Percentiles rank a stretch among this genome's conserved stretches.
Conservation (phyloP, 1,140 invertebrate species). For the Teleogryllus occipitalis region DNA sequence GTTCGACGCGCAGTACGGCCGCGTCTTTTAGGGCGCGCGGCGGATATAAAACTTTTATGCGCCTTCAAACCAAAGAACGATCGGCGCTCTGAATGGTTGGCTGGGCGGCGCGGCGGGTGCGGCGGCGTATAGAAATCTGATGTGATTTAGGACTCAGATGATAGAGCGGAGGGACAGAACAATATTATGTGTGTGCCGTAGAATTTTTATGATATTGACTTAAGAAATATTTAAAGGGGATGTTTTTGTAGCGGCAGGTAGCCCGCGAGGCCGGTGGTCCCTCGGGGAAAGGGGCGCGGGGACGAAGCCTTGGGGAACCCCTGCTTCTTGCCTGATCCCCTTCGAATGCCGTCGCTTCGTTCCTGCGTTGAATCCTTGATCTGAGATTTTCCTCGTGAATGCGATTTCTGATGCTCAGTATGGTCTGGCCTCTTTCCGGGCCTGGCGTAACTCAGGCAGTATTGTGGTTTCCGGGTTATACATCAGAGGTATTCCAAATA, state of each 20-base stretch:
- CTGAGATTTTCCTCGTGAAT: no score
- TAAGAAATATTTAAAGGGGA: constrained; percentile 6
- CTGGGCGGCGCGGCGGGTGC: no score
- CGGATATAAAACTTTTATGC: constrained; percentile 1
- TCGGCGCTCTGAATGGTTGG: neutral
- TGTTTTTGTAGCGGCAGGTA: neutral
- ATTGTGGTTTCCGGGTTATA: no score
- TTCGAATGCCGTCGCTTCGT: no score
- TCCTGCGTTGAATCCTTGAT: no score
- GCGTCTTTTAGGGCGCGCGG: neutral
- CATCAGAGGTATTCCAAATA: no score
- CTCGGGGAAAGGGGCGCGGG: neutral
- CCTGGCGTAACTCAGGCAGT: no score
- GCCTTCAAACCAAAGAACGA: neutral
- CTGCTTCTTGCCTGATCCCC: no score
- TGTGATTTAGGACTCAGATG: neutral
- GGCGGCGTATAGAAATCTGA: neutral
- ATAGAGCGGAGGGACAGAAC: neutral
- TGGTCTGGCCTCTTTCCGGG: no score
- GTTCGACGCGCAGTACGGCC: neutral
- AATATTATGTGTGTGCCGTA: constrained; percentile 4
- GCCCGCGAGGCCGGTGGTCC: neutral
- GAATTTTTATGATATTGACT: constrained; percentile 18
- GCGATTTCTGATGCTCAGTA: no score
- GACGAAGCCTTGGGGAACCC: no score